Evolutionary conservation across 2,113 vertebrate genomes (phyloP), one percentile per base, ranked within the genome.

Genomic region (Tinamus guttatus): DNA sequence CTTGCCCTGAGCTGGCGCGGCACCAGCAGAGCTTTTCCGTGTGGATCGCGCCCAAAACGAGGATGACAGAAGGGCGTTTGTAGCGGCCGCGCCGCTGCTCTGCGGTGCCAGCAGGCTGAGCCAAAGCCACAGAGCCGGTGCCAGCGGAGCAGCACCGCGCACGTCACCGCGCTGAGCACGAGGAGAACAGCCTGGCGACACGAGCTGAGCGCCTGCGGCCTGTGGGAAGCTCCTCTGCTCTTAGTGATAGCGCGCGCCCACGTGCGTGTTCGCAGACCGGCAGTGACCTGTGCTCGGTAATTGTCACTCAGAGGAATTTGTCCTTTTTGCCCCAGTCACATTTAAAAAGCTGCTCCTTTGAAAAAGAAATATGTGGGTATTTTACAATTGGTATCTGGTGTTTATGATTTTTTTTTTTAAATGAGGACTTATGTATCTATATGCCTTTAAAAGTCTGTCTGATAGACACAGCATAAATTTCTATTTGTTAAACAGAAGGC

Each of bases 31-130:
- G 81, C 81, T 81, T 79, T 95, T 94, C 88, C 85, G 64, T 88
- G 83, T 94, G 94, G 90, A 74, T 18, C 85, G 81, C 60, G 93
- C 81, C 90, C 95, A 97, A 92, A 64, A 68, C 11, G 77, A 88
- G 78, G 88, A 89, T 45, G 92, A 94, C 95, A 94, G 92, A 93
- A 90, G 94, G 90, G 83, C 92, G 63, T 90, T 90, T 92, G 95
- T 80, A 28, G 86, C 87, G 87, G 83, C 77, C 88, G 88, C 94
- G 45, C 45, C 45, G 18, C 45, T 19, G 45, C 49, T 11, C 47
- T 11, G 47, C 47, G 86, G 86, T 88, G 90, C 86, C 77, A 90
- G 88, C 94, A 41, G 85, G 81, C 54, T 8, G 38, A 93, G 60
- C 80, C 41, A 56, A 86, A 81, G 90, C 70, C 90, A 63, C 41